Evolutionary conservation across 2,888 invertebrate species (phyloP), one percentile per base, ranked within the genome.

Genomic region (Cataglyphis rosenhaueri): DNA sequence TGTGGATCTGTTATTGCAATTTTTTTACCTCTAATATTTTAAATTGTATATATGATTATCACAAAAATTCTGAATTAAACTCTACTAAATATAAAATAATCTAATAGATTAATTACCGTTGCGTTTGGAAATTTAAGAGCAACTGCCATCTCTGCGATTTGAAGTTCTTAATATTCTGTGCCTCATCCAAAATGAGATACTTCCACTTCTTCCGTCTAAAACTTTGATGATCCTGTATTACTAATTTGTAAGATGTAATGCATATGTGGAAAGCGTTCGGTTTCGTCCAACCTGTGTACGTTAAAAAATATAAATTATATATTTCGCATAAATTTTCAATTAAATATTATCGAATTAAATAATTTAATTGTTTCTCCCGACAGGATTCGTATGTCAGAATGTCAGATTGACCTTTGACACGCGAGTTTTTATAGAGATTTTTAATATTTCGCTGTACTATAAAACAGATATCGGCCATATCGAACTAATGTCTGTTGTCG

Each of bases 151-250:
- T 96, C 94, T 99, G 99, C 29, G 99, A 99, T 95, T 99, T 99
- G 94, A 99, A 99, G 95, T 99, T 99, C 95, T 99, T 99, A 85
- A 99, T 99, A 94, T 99, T 99, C 94, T 99, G 99, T 55, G 99
- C 99, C 95, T 99, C 99, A 94, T 99, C 99, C 78, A 99, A 96
- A 88, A 99, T 98, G 70, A 99, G 96, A 95, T 99, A 99, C 94
- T 98, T 98, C 99, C 99, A 99, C 89, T 98, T 98, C 95, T 99
- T 99, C 89, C 99, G 96, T 79, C 99, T 96, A 95, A 99, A 99
- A 94, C 98, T 98, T 95, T 98, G 98, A 95, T 99, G 99, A 95
- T 99, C 99, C 95, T 99, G 99, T 92, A 99, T 98, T 78, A 99
- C 99, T 88, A 99, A 95, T 95, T 99, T 99, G 95, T 99, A 99